Evolutionary conservation across 2,113 vertebrate genomes (phyloP), one percentile per base, ranked within the genome.

Genomic region (Salvelinus fontinalis): DNA sequence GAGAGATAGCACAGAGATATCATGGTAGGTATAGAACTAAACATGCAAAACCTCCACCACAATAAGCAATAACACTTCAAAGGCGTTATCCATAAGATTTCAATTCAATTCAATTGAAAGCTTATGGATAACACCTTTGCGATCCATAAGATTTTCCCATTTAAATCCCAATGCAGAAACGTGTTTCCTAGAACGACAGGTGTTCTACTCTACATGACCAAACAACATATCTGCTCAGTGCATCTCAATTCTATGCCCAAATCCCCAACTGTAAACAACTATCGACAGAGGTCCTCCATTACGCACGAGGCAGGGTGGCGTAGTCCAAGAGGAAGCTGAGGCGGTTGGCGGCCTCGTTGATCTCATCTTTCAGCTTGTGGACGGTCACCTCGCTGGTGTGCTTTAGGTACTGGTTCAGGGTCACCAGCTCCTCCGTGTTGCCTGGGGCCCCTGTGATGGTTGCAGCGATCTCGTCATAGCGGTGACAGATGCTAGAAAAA

Each of bases 311-410:
- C 77, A 98, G 88, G 48, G 88, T 85, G 78, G 95, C 95, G 2
- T 93, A 94, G 84, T 96, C 94, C 87, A 96, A 83, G 34, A 99
- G 90, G 86, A 98, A 95, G 65, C 85, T 78, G 4, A 99, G 87
- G 4, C 95, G 91, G 5, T 6, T 60, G 5, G 65, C 72, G 1
- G 95, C 95, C 79, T 95, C 92, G 9, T 81, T 5, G 0, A 97
- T 89, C 9, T 97, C 91, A 27, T 89, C 88, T 11, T 81, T 89
- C 80, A 99, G 89, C 76, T 84, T 94, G 84, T 91, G 86, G 71
- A 94, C 84, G 0, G 96, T 97, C 51, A 97, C 92, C 20, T 96
- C 92, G 0, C 87, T 93, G 84, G 93, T 93, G 80, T 90, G 92
- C 83, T 87, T 94, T 79, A 97, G 73, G 74, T 88, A 97, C 20